These are phyloP conservation scores for Pampus argenteus DNA, from an alignment of 2,797 vertebrate genomes.

Conservation along the genomic window DNA sequence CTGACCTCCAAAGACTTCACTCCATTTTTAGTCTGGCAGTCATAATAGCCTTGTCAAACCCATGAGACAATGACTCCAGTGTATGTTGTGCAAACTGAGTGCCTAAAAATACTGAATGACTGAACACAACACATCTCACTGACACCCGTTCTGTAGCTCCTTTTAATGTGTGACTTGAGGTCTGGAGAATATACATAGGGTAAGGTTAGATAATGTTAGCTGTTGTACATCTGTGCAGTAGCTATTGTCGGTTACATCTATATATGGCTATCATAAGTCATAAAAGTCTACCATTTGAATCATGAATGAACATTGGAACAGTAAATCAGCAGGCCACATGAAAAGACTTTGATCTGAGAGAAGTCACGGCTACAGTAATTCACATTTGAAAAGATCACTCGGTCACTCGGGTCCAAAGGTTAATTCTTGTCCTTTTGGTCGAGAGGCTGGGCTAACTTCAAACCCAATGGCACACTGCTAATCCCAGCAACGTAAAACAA, in stretches of 20 bases:
- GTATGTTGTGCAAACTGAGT: conserved; percentile 42
- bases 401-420: conserved; percentile 48
- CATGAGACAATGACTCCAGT: conserved; percentile 56
- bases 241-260: background rate
- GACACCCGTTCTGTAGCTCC: conserved; percentile 24
- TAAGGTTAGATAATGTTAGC: background rate
- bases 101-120: conserved; percentile 50
- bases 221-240: background rate
- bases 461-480: conserved; percentile 58
- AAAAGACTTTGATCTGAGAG: conserved; percentile 33
- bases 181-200: conserved; percentile 2
- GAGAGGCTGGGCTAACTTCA: conserved; percentile 57
- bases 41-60: conserved; percentile 53
- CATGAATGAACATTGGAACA: conserved; percentile 9
- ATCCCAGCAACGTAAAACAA: conserved; percentile 70
- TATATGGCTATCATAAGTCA: conserved; percentile 6
- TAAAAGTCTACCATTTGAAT: conserved; percentile 20
- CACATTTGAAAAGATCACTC: conserved; percentile 54
- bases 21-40: conserved; percentile 68
- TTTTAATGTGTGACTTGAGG: conserved; percentile 1
- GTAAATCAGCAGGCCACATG: conserved; percentile 23
- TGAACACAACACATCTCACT: conserved; percentile 40
- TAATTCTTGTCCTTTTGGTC: conserved; percentile 57
- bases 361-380: conserved; percentile 39
- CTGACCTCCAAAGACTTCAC: conserved; percentile 56